phyloP scores from a whole-genome alignment of 2,113 vertebrate genomes.

The Craseonycteris thonglongyai region DNA sequence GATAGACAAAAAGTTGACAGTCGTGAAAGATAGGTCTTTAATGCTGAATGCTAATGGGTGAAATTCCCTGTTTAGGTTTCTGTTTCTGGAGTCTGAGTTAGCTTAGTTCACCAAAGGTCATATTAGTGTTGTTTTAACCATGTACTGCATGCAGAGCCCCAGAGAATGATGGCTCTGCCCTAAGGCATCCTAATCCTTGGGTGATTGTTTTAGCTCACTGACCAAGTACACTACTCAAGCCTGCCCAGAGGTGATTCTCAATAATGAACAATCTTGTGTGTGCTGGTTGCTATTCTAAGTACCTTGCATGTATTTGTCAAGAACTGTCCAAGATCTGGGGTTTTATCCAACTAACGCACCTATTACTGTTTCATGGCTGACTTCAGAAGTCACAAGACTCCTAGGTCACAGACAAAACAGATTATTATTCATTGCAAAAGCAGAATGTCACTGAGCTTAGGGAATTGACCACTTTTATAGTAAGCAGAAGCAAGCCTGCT shows the following conservation, averaged over 20 bases:
- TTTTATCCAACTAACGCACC: not conserved
- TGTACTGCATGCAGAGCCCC: not conserved
- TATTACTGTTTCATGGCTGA: not conserved
- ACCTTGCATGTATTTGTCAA: not conserved
- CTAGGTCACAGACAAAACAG: not conserved
- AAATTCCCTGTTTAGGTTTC: not conserved
- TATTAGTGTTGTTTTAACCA: not conserved
- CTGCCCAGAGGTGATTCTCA: not conserved
- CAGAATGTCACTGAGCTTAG: not conserved
- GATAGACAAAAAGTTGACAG: not conserved
- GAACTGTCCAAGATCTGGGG: not conserved
- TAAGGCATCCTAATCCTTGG: not conserved
- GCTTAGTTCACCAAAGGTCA: not conserved
- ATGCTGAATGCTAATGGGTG: not conserved
- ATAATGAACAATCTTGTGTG: not conserved
- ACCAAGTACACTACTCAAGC: not conserved
- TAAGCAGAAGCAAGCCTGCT: not conserved
- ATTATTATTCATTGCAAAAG: conserved; percentile 18
- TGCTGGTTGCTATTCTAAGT: not conserved
- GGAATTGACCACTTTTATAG: not conserved
- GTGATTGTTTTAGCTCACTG: not conserved
- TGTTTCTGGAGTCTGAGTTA: conserved; percentile 10
- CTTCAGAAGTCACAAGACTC: not conserved
- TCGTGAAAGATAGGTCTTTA: conserved; percentile 8
- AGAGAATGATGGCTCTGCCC: not conserved